phyloP scores from a whole-genome alignment of 2,797 vertebrate species.

The Acipenser transmontanus region DNA sequence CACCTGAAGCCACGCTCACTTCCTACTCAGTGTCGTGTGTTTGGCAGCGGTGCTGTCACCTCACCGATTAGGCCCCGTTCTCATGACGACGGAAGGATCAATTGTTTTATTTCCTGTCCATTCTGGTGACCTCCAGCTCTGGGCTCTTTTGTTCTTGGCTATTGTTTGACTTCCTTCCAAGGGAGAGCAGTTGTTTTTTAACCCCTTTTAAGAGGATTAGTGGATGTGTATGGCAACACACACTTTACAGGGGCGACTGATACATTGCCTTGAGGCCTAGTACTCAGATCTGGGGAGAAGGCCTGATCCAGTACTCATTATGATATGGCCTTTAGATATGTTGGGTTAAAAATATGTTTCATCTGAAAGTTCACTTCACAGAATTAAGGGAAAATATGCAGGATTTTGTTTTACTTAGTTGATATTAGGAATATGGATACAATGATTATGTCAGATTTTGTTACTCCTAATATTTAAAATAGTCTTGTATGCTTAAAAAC shows the following conservation, averaged over 20 bases:
- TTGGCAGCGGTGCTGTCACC: not conserved
- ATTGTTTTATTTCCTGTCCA: conserved; percentile 15
- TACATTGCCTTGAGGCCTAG: not conserved
- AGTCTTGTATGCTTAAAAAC: too few species aligned
- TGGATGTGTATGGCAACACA: not conserved
- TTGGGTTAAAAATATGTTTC: not conserved
- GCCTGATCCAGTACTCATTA: not conserved
- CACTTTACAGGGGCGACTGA: not conserved
- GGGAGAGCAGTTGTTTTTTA: conserved; percentile 9
- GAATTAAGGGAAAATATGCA: too few species aligned
- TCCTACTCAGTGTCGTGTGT: too few species aligned
- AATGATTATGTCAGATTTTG: too few species aligned
- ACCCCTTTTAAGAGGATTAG: not conserved
- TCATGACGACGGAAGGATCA: not conserved
- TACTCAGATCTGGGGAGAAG: not conserved
- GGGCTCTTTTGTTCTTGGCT: conserved; percentile 1
- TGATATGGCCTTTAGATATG: not conserved
- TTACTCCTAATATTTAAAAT: too few species aligned
- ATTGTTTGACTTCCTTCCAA: conserved; percentile 14
- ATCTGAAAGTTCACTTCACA: not conserved
- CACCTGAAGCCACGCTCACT: too few species aligned
- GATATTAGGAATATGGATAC: too few species aligned
- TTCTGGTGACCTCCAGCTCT: not conserved
- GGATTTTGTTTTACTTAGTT: too few species aligned
- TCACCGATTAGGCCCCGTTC: not conserved